Evolutionary conservation across 2,113 vertebrate genomes (phyloP), one percentile per base, ranked within the genome.

Genomic region (Cyprinodon tularosa): DNA sequence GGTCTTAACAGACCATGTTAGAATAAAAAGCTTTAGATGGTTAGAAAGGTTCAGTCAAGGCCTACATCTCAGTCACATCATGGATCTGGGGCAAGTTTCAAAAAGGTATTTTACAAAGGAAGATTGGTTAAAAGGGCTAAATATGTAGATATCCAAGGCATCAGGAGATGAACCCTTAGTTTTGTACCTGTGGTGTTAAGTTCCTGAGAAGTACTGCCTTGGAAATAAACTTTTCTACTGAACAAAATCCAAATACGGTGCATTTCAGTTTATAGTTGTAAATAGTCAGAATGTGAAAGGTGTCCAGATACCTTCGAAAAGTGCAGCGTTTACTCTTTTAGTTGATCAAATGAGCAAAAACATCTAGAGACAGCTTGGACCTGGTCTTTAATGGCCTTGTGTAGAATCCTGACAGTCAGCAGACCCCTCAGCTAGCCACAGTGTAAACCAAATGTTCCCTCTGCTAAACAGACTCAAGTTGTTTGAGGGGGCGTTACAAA

Each of bases 391-490:
- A 70, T 66, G 66, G 63, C 72, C 5, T 5, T 22, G 48, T 82
- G 81, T 85, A 88, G 75, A 91, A 82, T 83, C 77, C 82, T 82
- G 82, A 90, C 81, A 77, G 75, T 82, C 65, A 87, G 86, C 91
- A 91, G 86, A 78, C 66, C 62, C n/a, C 38, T 77, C 40, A 37
- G 22, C 40, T 47, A 65, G 44, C 66, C 61, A 10, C 80, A 82
- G 82, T 92, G 76, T 94, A 94, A 94, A 94, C 92, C 0, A 80
- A 89, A 87, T 76, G 88, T 88, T 88, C 81, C 62, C 67, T 84
- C 60, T 62, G 66, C 72, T 91, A 93, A 92, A 93, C 90, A 92
- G 39, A 71, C 72, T 64, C 81, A 69, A 61, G 73, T 83, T 92
- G 84, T 92, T 92, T 85, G 86, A 83, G 29, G 82, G 81, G 68